phyloP scores from a whole-genome alignment of 2,797 vertebrate species.

The Vireo griseus region DNA sequence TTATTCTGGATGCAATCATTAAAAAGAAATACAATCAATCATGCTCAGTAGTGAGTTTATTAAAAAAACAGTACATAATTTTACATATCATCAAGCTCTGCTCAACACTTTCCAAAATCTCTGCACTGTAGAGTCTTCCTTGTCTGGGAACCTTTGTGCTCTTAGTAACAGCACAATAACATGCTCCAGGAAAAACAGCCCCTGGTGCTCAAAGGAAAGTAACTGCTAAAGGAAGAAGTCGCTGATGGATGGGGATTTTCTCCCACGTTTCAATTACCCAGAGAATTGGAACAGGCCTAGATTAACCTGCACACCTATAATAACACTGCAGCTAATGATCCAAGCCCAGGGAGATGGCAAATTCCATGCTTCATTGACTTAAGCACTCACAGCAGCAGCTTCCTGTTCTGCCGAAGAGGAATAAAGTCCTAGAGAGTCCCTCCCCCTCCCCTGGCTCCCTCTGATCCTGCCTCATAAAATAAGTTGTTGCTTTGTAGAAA shows the following conservation, averaged over 20 bases:
- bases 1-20: neutral
- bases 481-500: neutral
- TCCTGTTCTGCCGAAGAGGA: neutral
- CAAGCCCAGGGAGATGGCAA: neutral
- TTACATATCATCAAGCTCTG: neutral
- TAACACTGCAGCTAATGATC: neutral
- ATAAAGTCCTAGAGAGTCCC: neutral
- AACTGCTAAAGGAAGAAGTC: neutral
- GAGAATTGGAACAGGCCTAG: neutral
- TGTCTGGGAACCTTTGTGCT: neutral
- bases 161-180: neutral
- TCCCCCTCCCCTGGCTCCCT: neutral
- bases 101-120: neutral
- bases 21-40: neutral
- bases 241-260: neutral
- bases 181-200: neutral
- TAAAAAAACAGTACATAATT: neutral
- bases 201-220: neutral
- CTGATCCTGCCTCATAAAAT: neutral
- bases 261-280: neutral
- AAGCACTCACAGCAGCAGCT: neutral
- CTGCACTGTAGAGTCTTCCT: neutral
- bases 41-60: neutral
- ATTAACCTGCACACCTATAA: neutral
- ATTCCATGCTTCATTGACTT: conserved; percentile 5